phyloP scores from a whole-genome alignment of 1,140 invertebrate species.

The Trachymyrmex cornetzi region DNA sequence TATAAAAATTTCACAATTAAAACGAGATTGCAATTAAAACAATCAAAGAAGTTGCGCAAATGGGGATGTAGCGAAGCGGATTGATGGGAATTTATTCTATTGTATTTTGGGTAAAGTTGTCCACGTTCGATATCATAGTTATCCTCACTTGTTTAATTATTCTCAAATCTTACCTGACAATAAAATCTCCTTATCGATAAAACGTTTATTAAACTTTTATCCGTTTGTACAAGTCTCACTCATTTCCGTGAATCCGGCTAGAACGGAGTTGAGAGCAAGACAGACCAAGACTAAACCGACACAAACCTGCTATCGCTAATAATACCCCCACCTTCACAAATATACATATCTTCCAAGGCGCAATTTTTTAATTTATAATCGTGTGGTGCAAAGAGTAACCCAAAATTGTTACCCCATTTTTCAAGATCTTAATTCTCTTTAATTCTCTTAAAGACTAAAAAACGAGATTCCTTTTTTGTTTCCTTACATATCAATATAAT shows the following conservation, averaged over 20 bases:
- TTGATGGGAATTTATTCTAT: neutral
- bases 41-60: neutral
- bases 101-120: neutral
- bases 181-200: neutral
- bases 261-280: conserved; percentile 62
- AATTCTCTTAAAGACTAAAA: no score
- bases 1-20: neutral
- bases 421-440: no score
- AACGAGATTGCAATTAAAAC: neutral
- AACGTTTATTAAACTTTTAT: neutral
- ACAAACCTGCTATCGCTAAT: conserved; percentile 25
- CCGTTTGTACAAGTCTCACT: neutral
- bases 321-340: conserved; percentile 58
- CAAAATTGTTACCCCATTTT: no score
- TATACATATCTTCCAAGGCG: conserved; percentile 4
- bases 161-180: neutral
- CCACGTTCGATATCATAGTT: neutral
- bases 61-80: neutral
- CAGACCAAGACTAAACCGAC: conserved; percentile 66
- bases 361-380: neutral
- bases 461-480: no score
- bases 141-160: conserved; percentile 20
- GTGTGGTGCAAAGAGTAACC: neutral
- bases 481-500: no score
- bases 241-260: conserved; percentile 53